These are phyloP conservation scores for Gobionotothen gibberifrons DNA, from an alignment of 2,797 vertebrate genomes.

Conservation along the genomic window DNA sequence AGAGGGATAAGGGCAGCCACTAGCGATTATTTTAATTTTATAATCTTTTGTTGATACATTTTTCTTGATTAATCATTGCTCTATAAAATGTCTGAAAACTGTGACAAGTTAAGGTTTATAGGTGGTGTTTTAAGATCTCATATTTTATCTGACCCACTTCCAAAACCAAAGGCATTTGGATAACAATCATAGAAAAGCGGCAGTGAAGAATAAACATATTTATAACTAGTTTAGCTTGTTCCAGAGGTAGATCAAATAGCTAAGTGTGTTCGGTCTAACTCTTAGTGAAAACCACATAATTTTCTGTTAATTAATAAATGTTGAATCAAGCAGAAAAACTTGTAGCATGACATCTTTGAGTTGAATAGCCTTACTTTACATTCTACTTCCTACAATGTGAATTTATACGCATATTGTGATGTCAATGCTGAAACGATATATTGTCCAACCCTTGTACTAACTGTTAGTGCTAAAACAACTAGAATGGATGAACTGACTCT, in stretches of 20 bases:
- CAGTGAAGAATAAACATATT: too few relatives aligned
- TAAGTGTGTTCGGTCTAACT: too few relatives aligned
- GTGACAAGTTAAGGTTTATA: background rate
- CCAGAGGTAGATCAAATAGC: too few relatives aligned
- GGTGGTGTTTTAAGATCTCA: background rate
- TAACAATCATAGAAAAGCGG: background rate
- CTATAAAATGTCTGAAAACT: background rate
- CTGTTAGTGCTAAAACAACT: background rate
- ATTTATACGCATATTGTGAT: too few relatives aligned
- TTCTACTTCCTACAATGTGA: too few relatives aligned
- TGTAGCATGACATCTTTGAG: too few relatives aligned
- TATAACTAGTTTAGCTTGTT: too few relatives aligned
- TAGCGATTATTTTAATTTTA: background rate
- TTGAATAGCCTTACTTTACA: too few relatives aligned
- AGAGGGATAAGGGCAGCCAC: background rate
- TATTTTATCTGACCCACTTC: background rate
- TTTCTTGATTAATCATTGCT: background rate
- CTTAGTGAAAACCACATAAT: too few relatives aligned
- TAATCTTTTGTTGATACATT: background rate
- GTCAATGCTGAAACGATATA: too few relatives aligned
- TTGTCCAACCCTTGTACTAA: background rate
- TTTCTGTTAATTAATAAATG: too few relatives aligned
- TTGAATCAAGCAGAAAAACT: too few relatives aligned
- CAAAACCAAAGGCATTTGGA: background rate
- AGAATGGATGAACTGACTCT: slow-evolving; percentile 44